phyloP scores from a whole-genome alignment of 2,888 invertebrate species.

The Poecilobothrus nobilitatus region DNA sequence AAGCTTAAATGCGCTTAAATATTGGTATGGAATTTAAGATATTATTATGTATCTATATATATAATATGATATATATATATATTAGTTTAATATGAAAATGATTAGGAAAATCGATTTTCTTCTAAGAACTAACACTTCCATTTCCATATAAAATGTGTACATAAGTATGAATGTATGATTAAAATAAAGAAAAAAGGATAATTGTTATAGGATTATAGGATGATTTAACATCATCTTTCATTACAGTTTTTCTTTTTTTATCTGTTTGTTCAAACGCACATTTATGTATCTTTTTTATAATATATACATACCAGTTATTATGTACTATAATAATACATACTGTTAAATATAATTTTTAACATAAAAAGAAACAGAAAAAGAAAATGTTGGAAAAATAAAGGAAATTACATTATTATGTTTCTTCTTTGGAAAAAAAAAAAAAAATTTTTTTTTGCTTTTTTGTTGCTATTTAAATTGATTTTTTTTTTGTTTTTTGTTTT shows the following conservation, averaged over 20 bases:
- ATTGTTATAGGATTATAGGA: background rate
- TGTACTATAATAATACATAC: too few relatives aligned
- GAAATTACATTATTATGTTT: too few relatives aligned
- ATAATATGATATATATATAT: background rate
- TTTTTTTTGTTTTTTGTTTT: too few relatives aligned
- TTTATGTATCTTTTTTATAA: background rate
- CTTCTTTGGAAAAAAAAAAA: too few relatives aligned
- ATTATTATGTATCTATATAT: background rate
- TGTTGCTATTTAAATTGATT: too few relatives aligned
- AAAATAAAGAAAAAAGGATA: background rate
- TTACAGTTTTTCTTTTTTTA: background rate
- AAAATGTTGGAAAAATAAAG: too few relatives aligned
- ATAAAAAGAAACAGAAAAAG: too few relatives aligned
- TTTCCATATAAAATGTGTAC: too few relatives aligned
- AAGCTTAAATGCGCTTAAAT: too few relatives aligned
- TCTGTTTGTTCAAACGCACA: background rate
- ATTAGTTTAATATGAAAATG: background rate
- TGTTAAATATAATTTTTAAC: too few relatives aligned
- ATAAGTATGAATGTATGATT: background rate
- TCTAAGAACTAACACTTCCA: background rate
- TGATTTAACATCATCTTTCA: constrained; percentile 1
- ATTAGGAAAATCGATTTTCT: background rate
- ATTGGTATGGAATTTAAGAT: too few relatives aligned
- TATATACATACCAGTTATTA: background rate
- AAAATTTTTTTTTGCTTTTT: too few relatives aligned